phyloP scores from a whole-genome alignment of 2,113 vertebrate species.

The Lanius collurio region DNA sequence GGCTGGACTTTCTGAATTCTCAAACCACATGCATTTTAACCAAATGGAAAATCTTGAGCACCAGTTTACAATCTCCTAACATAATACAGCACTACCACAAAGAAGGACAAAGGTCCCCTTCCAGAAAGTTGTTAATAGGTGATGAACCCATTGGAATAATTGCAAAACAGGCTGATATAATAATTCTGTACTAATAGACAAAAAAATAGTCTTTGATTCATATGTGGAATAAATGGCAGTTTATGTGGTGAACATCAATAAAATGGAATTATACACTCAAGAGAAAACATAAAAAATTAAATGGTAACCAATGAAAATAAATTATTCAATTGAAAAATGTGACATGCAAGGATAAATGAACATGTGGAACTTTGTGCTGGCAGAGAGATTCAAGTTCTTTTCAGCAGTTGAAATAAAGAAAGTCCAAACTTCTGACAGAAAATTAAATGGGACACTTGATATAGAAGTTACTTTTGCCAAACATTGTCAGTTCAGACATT shows the following conservation, averaged over 20 bases:
- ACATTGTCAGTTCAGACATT: neutral
- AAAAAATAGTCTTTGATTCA: neutral
- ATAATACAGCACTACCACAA: neutral
- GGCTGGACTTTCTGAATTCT: neutral
- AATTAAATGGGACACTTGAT: neutral
- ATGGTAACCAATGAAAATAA: neutral
- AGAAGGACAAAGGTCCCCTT: neutral
- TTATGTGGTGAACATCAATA: neutral
- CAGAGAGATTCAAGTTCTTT: neutral
- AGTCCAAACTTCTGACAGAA: constrained; percentile 13
- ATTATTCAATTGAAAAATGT: neutral
- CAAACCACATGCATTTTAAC: neutral
- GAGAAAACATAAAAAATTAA: neutral
- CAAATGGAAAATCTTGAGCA: neutral
- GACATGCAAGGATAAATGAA: neutral
- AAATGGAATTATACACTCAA: neutral
- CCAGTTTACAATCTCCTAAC: neutral
- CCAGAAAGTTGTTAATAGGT: neutral
- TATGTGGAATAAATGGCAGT: neutral
- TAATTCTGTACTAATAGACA: neutral
- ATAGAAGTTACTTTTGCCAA: constrained; percentile 8
- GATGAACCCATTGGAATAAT: neutral
- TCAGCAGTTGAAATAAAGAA: neutral
- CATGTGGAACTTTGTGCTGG: neutral
- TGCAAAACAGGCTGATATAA: neutral